These are phyloP conservation scores for Cyaniris semiargus DNA, from an alignment of 2,888 invertebrate species.

Conservation along the genomic window DNA sequence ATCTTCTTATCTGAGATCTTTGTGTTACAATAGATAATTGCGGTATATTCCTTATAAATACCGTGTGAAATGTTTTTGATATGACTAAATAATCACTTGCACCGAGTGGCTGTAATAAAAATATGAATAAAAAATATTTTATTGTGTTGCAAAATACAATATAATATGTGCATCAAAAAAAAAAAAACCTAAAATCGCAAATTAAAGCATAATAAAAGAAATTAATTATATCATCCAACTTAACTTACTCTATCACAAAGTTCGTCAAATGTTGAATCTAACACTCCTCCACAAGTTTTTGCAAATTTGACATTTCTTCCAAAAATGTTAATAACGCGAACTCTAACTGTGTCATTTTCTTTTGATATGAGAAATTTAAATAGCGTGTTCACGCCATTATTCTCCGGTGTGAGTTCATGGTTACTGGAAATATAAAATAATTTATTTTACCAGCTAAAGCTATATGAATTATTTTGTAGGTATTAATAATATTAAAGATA, in stretches of 20 bases:
- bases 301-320: conserved; percentile 93
- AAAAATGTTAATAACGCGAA: conserved; percentile 92
- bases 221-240: background rate
- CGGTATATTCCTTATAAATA: conserved; percentile 94
- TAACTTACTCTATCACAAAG: conserved; percentile 91
- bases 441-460: background rate
- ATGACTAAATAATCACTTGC: conserved; percentile 97
- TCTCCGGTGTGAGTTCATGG: conserved; percentile 79
- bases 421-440: conserved; percentile 75
- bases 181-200: background rate
- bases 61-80: conserved; percentile 96
- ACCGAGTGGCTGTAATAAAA: conserved; percentile 87
- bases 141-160: background rate
- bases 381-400: conserved; percentile 85
- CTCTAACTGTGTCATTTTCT: conserved; percentile 93
- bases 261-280: conserved; percentile 93
- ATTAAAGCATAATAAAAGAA: background rate
- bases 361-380: conserved; percentile 93
- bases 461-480: background rate
- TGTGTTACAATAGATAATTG: conserved; percentile 86
- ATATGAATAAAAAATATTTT: background rate
- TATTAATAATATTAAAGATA: conserved; percentile 45
- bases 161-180: background rate
- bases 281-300: conserved; percentile 94
- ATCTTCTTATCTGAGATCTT: conserved; percentile 94